Base-by-base conservation (phyloP, 2,113 vertebrate species). In the Columba livia region DNA sequence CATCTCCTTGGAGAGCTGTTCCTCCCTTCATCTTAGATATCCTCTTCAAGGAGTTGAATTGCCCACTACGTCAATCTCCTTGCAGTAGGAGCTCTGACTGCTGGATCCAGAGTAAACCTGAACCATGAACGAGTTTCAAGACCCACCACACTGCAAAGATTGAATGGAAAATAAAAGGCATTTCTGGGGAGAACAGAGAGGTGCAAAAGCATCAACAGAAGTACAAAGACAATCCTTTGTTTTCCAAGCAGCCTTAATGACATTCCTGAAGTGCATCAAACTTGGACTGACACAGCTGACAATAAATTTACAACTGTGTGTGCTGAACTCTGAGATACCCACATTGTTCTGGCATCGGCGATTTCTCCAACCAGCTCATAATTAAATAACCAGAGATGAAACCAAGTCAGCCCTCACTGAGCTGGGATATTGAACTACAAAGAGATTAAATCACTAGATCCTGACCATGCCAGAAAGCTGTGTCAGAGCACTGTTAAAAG, bases 121-220 rank as follows among this genome's bases (percentile, higher is more conserved):
- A 53, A 44, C 12, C 50, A 24, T 0, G 0, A 26, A 10, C 4
- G 1, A 4, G 6, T 36, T 90, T 88, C n/a, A 61, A 32, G 26
- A 72, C 17, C 21, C 29, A 66, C 54, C 9, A 58, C 20, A 10
- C 5, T 11, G 15, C 29, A n/a, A 70, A 54, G 8, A 40, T 25
- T 16, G 9, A 40, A 15, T 0, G 1, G 16, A 57, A 92, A 80
- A 70, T 1, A n/a, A 67, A 61, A 73, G 2, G 0, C 1, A 4
- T 73, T 73, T 78, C 40, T 84, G 25, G 28, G 8, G 3, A 53
- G 24, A 57, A 31, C 3, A n/a, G 18, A 34, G 26, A 40, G 14
- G 11, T 23, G 15, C 15, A 38, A 86, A 90, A 16, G 3, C 40
- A 44, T 31, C 29, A 38, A 21, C 3, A 51, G 50, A 61, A 64